Percentiles rank a stretch among this genome's conserved stretches.
These are phyloP conservation scores for Scaptomyza tumidula DNA, from an alignment of 2,888 invertebrate species.

Conservation along the genomic window DNA sequence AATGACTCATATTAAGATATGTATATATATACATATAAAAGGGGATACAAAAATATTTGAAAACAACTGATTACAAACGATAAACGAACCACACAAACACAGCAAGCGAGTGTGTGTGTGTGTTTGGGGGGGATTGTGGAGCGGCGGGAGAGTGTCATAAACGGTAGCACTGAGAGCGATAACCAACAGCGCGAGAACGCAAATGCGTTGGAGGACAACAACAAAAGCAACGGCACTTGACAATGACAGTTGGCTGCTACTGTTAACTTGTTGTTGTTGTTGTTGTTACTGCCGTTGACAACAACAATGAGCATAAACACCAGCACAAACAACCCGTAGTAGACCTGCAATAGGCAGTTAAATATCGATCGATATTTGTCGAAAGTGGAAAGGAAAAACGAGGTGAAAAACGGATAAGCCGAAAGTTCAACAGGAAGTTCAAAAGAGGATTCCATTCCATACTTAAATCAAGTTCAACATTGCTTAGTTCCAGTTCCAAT, in stretches of 20 bases:
- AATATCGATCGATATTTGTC: constrained; percentile 75
- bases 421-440: not conserved
- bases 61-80: not conserved
- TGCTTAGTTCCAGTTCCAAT: not conserved
- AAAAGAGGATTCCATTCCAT: too few relatives aligned
- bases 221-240: constrained; percentile 21
- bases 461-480: not conserved
- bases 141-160: not conserved
- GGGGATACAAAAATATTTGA: not conserved
- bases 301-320: constrained; percentile 17
- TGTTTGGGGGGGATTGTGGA: not conserved
- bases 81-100: constrained; percentile 9
- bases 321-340: constrained; percentile 27
- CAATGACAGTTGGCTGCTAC: constrained; percentile 54
- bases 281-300: constrained; percentile 47
- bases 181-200: constrained; percentile 30
- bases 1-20: too few relatives aligned
- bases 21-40: not conserved
- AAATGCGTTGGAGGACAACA: constrained; percentile 79
- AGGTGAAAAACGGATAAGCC: not conserved
- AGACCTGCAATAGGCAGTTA: constrained; percentile 57
- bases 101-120: constrained; percentile 1
- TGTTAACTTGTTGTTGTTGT: constrained; percentile 43
- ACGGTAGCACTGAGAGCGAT: constrained; percentile 15
- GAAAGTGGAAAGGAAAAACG: constrained; percentile 32